A percentile compares a stretch with the other conserved stretches of the same genome.
Conservation (phyloP, 2,113 vertebrate genomes). For the Oryctolagus cuniculus region DNA sequence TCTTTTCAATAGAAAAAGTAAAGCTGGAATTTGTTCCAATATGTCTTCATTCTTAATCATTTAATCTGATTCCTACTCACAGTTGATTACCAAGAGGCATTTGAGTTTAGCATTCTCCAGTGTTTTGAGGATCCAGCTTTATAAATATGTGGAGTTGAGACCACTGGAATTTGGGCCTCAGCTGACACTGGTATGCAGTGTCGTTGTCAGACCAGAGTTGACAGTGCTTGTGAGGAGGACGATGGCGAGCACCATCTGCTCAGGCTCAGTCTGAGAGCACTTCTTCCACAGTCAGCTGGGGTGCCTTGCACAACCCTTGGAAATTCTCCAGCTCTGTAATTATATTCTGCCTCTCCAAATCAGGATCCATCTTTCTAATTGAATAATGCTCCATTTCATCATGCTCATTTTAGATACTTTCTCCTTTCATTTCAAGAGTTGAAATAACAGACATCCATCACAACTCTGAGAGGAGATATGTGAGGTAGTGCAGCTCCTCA, state of each 20-base stretch:
- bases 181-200: not conserved
- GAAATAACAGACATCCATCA: slow-evolving; percentile 70
- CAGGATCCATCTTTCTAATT: slow-evolving; percentile 67
- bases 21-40: not conserved
- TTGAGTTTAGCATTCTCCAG: not conserved
- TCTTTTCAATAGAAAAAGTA: slow-evolving; percentile 2
- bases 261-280: not conserved
- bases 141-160: not conserved
- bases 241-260: not conserved
- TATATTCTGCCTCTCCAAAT: slow-evolving; percentile 64
- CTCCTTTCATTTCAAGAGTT: slow-evolving; percentile 59
- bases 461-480: not conserved
- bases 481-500: not conserved
- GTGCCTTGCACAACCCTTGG: slow-evolving; percentile 59
- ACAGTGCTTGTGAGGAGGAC: not conserved
- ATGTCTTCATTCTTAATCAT: not conserved
- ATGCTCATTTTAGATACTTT: slow-evolving; percentile 61
- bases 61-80: not conserved
- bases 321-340: slow-evolving; percentile 58
- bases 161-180: not conserved
- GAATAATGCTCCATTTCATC: slow-evolving; percentile 73
- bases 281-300: slow-evolving; percentile 17
- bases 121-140: not conserved
- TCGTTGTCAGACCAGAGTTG: not conserved
- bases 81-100: not conserved